Conservation (phyloP, 2,888 invertebrate genomes). For the Aleiodes testaceus region DNA sequence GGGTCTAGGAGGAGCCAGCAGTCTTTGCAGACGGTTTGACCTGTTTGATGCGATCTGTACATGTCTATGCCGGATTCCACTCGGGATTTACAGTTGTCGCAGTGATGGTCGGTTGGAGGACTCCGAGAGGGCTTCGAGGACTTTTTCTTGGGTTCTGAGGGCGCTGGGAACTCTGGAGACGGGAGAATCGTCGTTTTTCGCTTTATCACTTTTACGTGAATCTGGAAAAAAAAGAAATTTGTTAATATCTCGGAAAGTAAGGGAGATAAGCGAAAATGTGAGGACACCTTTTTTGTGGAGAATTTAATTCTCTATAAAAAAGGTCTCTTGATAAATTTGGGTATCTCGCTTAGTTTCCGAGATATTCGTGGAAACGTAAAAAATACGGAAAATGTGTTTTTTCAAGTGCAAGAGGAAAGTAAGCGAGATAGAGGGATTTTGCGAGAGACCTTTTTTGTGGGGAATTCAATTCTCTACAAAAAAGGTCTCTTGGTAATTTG, state of each 20-base stretch:
- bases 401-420: no score
- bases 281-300: no score
- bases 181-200: constrained; percentile 52
- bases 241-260: not conserved
- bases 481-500: not conserved
- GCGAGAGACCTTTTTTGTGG: no score
- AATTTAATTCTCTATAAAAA: no score
- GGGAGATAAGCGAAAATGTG: no score
- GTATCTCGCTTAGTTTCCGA: not conserved
- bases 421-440: no score
- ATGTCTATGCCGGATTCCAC: constrained; percentile 56
- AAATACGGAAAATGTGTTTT: no score
- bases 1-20: constrained; percentile 64
- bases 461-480: no score
- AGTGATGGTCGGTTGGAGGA: constrained; percentile 40
- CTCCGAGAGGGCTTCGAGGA: not conserved
- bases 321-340: not conserved
- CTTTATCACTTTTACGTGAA: constrained; percentile 60
- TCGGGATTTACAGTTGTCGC: constrained; percentile 57
- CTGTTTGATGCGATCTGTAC: constrained; percentile 61
- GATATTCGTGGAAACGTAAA: no score
- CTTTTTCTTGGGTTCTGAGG: constrained; percentile 48
- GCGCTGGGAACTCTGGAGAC: constrained; percentile 49
- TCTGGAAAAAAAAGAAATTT: constrained; percentile 52
- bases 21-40: constrained; percentile 62